phyloP scores from a whole-genome alignment of 2,113 vertebrate genomes.

The Apus apus region DNA sequence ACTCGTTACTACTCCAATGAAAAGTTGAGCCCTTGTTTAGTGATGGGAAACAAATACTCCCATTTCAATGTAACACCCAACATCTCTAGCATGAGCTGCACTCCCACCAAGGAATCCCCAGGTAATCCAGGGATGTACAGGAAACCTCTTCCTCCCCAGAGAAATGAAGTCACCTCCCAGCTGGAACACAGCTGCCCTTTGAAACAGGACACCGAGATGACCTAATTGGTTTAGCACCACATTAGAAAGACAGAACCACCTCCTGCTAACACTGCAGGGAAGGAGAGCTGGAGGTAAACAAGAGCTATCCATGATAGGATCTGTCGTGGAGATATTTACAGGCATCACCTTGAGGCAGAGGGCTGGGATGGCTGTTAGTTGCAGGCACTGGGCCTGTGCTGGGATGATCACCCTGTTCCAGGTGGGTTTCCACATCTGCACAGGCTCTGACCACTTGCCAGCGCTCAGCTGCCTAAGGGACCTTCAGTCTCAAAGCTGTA shows the following conservation, averaged over 20 bases:
- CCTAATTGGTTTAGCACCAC: not conserved
- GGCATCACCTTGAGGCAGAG: not conserved
- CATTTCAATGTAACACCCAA: not conserved
- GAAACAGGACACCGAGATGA: not conserved
- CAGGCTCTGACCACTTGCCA: not conserved
- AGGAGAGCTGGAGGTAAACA: not conserved
- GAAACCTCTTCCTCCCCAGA: not conserved
- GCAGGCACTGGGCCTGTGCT: not conserved
- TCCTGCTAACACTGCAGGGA: not conserved
- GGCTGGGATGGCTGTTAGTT: not conserved
- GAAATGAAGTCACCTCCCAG: not conserved
- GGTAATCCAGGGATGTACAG: not conserved
- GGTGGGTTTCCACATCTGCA: not conserved
- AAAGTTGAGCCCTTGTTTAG: not conserved
- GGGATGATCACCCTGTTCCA: not conserved
- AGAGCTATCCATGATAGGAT: not conserved
- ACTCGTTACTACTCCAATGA: not conserved
- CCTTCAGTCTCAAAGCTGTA: not conserved
- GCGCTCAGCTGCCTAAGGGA: rapidly evolving
- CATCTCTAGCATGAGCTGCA: not conserved
- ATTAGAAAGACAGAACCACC: not conserved
- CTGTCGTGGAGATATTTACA: not conserved
- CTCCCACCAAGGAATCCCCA: not conserved
- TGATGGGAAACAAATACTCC: not conserved
- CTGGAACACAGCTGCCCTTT: not conserved